Evolutionary conservation across 1,140 invertebrate genomes (phyloP), one percentile per base, ranked within the genome.

Genomic region (Philopotamus ludificatus): DNA sequence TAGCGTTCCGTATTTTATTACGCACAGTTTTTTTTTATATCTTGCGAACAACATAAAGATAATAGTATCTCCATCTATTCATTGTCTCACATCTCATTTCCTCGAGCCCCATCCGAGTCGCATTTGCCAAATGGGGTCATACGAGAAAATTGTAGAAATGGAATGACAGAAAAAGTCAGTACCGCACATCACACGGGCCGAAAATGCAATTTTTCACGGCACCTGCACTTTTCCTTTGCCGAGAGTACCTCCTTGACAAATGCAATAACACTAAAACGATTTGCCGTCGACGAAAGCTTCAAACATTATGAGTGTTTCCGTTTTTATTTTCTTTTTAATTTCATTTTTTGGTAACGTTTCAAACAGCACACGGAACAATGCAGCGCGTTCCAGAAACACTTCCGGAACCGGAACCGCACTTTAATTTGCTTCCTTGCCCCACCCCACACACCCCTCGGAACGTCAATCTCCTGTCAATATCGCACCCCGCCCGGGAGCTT

Each of bases 391-490:
- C 15, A 53, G 28, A 49, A 21, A 3, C 50, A 16, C 50, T 53
- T 22, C 18, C 22, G 22, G 2, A 21, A 49, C 47, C 47, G 47
- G 47, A 49, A 53, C 3, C 28, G 50, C 50, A 10, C 50, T 26
- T 25, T 57, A 26, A 57, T 42, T 57, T 53, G 22, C 50, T 1
- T 22, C 15, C 45, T n/a, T n/a, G 50, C 1, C 15, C 62, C n/a
- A n/a, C n/a, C n/a, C n/a, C n/a, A n/a, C n/a, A n/a, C n/a, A n/a
- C 12, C 28, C 28, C 4, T 12, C 57, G 26, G 25, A 34, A 16
- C 50, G 58, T 66, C 64, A 66, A 66, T 66, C 64, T 50, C 23
- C 47, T 53, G 64, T 66, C 64, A 66, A 66, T 66, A 61, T 49
- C 16, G 41, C 16, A 21, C 34, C 64, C 44, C 34, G 57, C 7